Base-by-base conservation (phyloP, 1,140 invertebrate genomes). In the Whitmania pigra region DNA sequence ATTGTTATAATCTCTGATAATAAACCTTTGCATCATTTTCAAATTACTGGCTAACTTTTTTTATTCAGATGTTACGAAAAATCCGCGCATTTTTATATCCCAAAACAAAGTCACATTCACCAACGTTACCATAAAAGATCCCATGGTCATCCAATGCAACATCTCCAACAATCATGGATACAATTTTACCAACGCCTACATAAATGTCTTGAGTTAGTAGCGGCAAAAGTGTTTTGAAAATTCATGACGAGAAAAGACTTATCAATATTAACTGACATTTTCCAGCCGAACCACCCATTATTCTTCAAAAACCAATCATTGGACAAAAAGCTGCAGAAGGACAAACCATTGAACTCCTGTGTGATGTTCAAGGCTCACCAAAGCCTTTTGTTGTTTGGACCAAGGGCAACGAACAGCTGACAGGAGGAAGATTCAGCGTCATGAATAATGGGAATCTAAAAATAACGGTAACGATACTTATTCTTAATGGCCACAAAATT, bases 71-170 rank as follows among this genome's bases (percentile, higher is more conserved):
- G 57, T 40, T 72, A 71, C 75, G 2, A 71, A 66, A 49, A 75
- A 79, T 74, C 22, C 69, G 18, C 66, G 87, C 90, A 80, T 86
- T 72, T 83, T 79, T 75, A 81, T 80, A 72, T 87, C 79, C 71
- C 80, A 80, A 54, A 81, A 93, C 79, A 88, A 86, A 53, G 90
- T 99, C 57, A 86, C 88, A 2, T 91, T 99, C 74, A 86, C 88
- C 17, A 88, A 89, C 76, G 82, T 99, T 29, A 85, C 86, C n/a
- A 94, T 93, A 80, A 77, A 86, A 55, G 97, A 99, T 82, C 96
- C 94, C 6, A 93, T 92, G 73, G 97, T 98, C 82, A 94, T 96
- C 79, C 94, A 97, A 67, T 99, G 96, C 83, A 99, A 99, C 84
- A 94, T 94, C 0, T 96, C 94, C 73, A 99, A 98, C 81, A 90